These are phyloP conservation scores for Trissolcus basalis DNA, from an alignment of 1,140 invertebrate genomes.

Conservation along the genomic window DNA sequence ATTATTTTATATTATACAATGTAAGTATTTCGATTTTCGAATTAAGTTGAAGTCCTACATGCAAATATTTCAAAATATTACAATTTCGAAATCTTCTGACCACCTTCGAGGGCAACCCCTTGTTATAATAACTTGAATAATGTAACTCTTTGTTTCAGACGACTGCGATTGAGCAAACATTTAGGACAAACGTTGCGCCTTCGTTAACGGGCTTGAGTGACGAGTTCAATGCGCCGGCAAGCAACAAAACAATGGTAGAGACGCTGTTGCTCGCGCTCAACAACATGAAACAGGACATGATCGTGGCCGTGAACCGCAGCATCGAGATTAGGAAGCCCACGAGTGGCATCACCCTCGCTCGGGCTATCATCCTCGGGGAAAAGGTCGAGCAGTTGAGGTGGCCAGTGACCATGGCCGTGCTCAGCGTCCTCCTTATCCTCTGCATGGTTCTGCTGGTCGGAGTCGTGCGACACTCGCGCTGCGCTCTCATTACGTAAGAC, in stretches of 20 bases:
- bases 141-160: no score
- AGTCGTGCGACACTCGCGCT: constrained; percentile 87
- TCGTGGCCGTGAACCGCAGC: constrained; percentile 82
- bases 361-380: constrained; percentile 74
- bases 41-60: no score
- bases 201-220: constrained; percentile 83
- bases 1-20: no score
- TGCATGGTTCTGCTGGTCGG: constrained; percentile 89
- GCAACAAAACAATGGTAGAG: constrained; percentile 84
- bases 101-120: no score
- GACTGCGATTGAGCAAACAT: constrained; percentile 76
- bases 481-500: constrained; percentile 86
- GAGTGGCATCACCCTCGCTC: constrained; percentile 81
- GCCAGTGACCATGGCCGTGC: constrained; percentile 86
- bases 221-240: constrained; percentile 84
- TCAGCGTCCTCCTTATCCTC: constrained; percentile 85
- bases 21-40: no score
- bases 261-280: constrained; percentile 81
- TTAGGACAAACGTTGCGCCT: constrained; percentile 81
- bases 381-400: constrained; percentile 82
- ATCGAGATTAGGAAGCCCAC: constrained; percentile 84
- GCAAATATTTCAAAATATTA: no score
- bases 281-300: constrained; percentile 82
- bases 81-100: no score
- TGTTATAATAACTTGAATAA: no score